Percentiles rank a stretch among this genome's conserved stretches.
Conservation (phyloP, 2,113 vertebrate species). For the Pterocles orientalis region DNA sequence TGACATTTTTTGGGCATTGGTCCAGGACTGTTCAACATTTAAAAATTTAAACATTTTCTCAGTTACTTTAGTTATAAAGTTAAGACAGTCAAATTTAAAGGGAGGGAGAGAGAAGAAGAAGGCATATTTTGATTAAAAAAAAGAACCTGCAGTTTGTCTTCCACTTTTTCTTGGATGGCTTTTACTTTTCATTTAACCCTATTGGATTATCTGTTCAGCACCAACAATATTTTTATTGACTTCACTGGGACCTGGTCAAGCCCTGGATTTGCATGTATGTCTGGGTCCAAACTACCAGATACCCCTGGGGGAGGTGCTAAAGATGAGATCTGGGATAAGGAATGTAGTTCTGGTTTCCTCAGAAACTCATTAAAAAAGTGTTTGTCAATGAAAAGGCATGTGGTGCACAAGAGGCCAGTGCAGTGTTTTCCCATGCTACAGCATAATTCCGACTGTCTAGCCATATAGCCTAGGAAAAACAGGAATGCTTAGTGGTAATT, state of each 20-base stretch:
- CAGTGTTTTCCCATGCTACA: not conserved
- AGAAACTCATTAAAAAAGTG: slow-evolving; percentile 32
- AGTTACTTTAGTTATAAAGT: not conserved
- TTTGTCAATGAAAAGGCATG: slow-evolving; percentile 34
- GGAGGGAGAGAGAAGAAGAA: not conserved
- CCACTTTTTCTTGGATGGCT: not conserved
- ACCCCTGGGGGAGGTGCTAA: not conserved
- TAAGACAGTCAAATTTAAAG: not conserved
- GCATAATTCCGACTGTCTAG: not conserved
- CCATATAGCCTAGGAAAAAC: not conserved
- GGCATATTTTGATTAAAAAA: not conserved
- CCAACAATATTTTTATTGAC: slow-evolving; percentile 8
- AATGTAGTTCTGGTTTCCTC: slow-evolving; percentile 31
- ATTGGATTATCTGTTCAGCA: not conserved
- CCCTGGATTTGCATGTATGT: not conserved
- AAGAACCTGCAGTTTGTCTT: not conserved
- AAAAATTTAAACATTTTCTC: slow-evolving; percentile 10
- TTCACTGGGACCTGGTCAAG: not conserved
- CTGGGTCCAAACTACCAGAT: not conserved
- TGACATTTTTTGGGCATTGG: not conserved
- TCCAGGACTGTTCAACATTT: not conserved
- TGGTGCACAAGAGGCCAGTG: not conserved
- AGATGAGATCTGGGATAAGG: slow-evolving; percentile 26
- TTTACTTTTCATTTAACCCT: slow-evolving; percentile 9
- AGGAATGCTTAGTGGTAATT: not conserved